These are phyloP conservation scores for Eleutherodactylus coqui DNA, from an alignment of 2,797 vertebrate genomes.

Conservation along the genomic window DNA sequence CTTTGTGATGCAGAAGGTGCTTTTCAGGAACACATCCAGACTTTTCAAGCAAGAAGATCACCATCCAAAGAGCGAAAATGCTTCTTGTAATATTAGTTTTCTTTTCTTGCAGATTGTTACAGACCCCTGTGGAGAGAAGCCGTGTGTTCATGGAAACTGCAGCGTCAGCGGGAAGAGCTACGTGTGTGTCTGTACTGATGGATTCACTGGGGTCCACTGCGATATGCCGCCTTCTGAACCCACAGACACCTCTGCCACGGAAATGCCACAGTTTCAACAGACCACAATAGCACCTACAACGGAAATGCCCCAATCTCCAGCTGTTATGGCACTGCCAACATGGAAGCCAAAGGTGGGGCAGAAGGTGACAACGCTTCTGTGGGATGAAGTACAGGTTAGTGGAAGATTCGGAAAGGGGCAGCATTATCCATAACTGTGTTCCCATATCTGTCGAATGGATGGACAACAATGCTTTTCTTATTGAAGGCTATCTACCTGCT, in stretches of 20 bases:
- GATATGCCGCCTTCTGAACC: conserved; percentile 76
- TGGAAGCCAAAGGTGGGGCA: conserved; percentile 92
- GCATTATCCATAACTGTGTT: not conserved
- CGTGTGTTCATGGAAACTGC: conserved; percentile 98
- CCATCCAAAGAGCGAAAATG: not conserved
- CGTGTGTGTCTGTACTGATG: conserved; percentile 85
- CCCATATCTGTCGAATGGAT: not conserved
- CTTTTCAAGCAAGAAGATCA: not conserved
- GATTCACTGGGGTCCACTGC: conserved; percentile 85
- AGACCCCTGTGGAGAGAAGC: conserved; percentile 92
- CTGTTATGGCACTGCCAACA: conserved; percentile 78
- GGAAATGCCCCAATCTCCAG: conserved; percentile 72
- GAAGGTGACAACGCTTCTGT: conserved; percentile 87
- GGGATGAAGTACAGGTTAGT: conserved; percentile 92
- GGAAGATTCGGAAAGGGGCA: not conserved
- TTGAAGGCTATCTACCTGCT: not conserved
- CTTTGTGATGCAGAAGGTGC: not conserved
- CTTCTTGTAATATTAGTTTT: not conserved
- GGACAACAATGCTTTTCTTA: not conserved
- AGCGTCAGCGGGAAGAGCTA: conserved; percentile 80
- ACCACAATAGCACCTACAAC: conserved; percentile 78
- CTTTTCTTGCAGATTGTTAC: conserved; percentile 82
- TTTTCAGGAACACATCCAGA: not conserved
- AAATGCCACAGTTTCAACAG: conserved; percentile 61
- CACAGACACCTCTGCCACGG: conserved; percentile 69